These are phyloP conservation scores for Leptodirus hochenwartii DNA, from an alignment of 2,888 invertebrate genomes.

Conservation along the genomic window DNA sequence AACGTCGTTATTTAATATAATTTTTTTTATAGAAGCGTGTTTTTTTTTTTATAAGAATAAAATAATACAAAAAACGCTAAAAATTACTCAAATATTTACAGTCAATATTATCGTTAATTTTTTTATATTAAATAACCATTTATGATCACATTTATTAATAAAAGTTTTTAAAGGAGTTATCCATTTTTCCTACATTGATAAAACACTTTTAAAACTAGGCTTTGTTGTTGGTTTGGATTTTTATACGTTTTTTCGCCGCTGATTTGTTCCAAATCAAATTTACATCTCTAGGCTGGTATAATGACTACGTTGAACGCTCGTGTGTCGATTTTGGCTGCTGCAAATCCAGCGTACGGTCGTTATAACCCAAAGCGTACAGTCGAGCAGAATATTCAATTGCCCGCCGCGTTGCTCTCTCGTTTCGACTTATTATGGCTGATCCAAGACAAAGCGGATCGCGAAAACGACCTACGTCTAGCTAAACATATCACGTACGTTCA, in stretches of 20 bases:
- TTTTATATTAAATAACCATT: background rate
- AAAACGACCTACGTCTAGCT: constrained; percentile 65
- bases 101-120: background rate
- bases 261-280: background rate
- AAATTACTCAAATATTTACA: background rate
- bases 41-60: background rate
- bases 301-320: constrained; percentile 96
- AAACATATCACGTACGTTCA: constrained; percentile 98
- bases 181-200: no score
- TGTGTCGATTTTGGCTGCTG: constrained; percentile 93
- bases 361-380: constrained; percentile 91
- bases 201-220: no score
- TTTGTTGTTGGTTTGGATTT: constrained; percentile 6
- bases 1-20: no score
- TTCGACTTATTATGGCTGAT: constrained; percentile 95
- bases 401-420: constrained; percentile 89
- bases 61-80: background rate
- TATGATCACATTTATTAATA: no score
- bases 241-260: constrained; percentile 2
- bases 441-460: constrained; percentile 57
- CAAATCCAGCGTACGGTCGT: constrained; percentile 96
- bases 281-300: constrained; percentile 65
- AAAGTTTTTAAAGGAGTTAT: no score
- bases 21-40: no score
- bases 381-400: constrained; percentile 95